These are phyloP conservation scores for Patiria miniata DNA, from an alignment of 35 echinoderm and acorn worm species.

Conservation along the genomic window DNA sequence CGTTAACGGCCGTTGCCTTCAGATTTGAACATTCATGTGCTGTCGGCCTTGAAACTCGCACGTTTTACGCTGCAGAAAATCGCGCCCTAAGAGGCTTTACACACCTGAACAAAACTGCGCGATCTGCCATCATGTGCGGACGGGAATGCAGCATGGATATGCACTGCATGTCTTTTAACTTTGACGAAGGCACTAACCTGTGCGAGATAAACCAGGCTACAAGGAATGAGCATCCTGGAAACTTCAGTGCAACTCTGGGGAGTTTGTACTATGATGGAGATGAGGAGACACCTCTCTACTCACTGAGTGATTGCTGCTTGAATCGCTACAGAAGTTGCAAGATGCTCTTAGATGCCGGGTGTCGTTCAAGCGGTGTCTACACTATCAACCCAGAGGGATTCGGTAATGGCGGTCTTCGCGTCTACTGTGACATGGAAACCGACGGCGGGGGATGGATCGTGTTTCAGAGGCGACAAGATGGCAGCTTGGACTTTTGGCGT, in stretches of 20 bases:
- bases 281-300: background rate
- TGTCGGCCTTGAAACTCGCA: background rate
- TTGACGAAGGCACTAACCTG: background rate
- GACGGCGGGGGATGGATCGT: slow-evolving; percentile 15
- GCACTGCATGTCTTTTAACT: background rate
- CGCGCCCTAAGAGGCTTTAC: background rate
- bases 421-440: slow-evolving; percentile 9
- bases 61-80: background rate
- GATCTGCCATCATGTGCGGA: background rate
- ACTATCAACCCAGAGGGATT: background rate
- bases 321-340: background rate
- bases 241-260: background rate
- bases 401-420: background rate
- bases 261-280: background rate
- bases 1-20: no score
- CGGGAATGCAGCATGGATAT: background rate
- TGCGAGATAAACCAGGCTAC: slow-evolving; percentile 1
- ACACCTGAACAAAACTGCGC: background rate
- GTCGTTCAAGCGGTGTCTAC: background rate
- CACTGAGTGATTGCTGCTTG: background rate
- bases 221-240: background rate
- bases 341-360: background rate
- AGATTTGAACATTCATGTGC: background rate
- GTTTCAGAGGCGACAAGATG: slow-evolving; percentile 29
- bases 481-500: background rate